Evolutionary conservation across 2,113 vertebrate species (phyloP), one percentile per base, ranked within the genome.

Genomic region (Nanorana parkeri): DNA sequence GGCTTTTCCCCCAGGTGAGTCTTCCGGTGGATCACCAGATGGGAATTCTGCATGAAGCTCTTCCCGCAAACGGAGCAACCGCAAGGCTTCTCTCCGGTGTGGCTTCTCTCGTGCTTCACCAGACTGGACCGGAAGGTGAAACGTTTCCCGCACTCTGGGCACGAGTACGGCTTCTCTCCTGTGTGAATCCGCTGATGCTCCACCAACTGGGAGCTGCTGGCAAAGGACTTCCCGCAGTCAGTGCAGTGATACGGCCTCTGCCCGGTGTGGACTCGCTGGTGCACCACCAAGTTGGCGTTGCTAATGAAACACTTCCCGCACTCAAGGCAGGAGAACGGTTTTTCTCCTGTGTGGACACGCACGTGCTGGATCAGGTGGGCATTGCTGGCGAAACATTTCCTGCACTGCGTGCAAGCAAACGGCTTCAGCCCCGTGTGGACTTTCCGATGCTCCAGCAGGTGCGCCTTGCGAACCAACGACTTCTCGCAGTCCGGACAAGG

Each of bases 21-120:
- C 20, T 75, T 47, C 24, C 72, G 15, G 79, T 90, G 90, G 51
- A 88, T 86, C 84, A 93, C 91, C 86, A 95, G 88, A 87, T 87
- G 85, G 20, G 71, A 56, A 26, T 58, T 6, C 64, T 28, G 26
- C 13, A 28, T 73, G 29, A 73, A 73, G 16, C 29, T 56, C 56
- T 73, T 73, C 13, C 71, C 26, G 20, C 71, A 73, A 23, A 56
- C 52, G 8, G 19, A 28, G 23, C 71, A 73, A 56, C 56, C 51
- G 8, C 56, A 73, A 5, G 72, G 72, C 16, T 20, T 56, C n/a
- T 61, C 41, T 5, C 72, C 72, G 2, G 72, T 75, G 26, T 75
- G 72, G 29, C n/a, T 73, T 29, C 55, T 73, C 20, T 56, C 52
- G 19, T 73, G 71, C 24, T 73, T 51, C 20, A 15, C 29, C 3